Evolutionary conservation across 2,888 invertebrate genomes (phyloP), one percentile per base, ranked within the genome.

Genomic region (Hirtodrosophila trivittata): DNA sequence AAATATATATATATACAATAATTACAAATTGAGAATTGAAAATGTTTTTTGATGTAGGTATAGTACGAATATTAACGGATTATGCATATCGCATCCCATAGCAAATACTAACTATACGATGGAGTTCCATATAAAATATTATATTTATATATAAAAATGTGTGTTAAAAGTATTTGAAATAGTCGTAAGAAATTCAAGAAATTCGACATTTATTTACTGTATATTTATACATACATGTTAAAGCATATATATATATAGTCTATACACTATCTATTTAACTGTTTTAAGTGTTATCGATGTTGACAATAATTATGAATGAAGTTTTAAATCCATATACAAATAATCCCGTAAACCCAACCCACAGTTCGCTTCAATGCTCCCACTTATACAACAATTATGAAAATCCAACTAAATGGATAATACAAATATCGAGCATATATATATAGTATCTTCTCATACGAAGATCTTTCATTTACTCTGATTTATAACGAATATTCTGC

Each of bases 281-380:
- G 58, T 71, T 67, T 65, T 77, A 81, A 81, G 63, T 74, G 74
- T 77, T 78, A 81, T 78, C 63, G 57, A 77, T 77, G 82, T 78
- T 85, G 75, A 78, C 82, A 77, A 82, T 78, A 77, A 77, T 66
- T 65, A 67, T 35, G 46, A 65, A 62, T 37, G 50, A 28, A 35
- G 58, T 78, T 83, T 77, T 83, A 66, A 82, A 51, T 35, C 35
- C 38, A 55, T 62, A 54, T 56, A 55, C 42, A 58, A 32, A 12
- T 47, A 33, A 14, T 1, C 26, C 18, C n/a, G 38, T 14, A 8
- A 28, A 60, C 5, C 28, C 42, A 52, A 41, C 75, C 69, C 62
- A 69, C 60, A 70, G 58, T 51, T 74, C 35, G 49, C 47, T 9
- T 21, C 47, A 62, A 37, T n/a, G 18, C 8, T 30, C 28, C 37